Conservation (phyloP, 2,888 invertebrate species). For the Acrocyrtus sp. region DNA sequence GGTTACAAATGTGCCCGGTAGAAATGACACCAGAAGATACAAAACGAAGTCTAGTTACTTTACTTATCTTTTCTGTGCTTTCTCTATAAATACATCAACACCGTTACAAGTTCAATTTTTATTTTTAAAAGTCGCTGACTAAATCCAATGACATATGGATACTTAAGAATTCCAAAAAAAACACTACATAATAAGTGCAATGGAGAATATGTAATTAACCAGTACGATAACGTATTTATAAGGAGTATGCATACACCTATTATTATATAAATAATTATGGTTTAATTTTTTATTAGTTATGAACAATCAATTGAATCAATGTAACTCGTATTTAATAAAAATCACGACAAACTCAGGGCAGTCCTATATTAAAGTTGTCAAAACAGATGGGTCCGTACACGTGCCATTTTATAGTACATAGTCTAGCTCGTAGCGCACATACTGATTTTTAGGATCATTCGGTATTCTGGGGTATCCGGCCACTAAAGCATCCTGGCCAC, state of each 20-base stretch:
- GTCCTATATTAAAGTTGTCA: conserved; percentile 1
- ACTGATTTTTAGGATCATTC: conserved; percentile 95
- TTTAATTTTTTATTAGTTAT: background rate
- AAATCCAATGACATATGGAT: conserved; percentile 6
- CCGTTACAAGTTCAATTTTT: conserved; percentile 1
- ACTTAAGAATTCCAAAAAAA: too few species aligned
- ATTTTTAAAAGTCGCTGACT: conserved; percentile 4
- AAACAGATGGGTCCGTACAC: background rate
- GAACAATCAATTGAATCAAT: too few species aligned
- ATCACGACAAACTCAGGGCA: background rate
- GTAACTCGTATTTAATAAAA: background rate
- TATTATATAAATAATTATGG: background rate
- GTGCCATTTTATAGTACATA: conserved; percentile 86
- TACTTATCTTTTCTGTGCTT: background rate
- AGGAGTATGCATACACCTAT: too few species aligned
- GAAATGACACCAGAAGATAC: conserved; percentile 1
- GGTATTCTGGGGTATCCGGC: conserved; percentile 97
- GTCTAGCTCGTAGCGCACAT: conserved; percentile 92
- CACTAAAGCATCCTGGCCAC: conserved; percentile 97
- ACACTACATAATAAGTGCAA: too few species aligned
- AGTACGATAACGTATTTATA: too few species aligned
- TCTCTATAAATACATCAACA: background rate
- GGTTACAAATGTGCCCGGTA: conserved; percentile 57
- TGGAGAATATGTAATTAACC: too few species aligned
- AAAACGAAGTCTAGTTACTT: background rate